phyloP scores from a whole-genome alignment of 2,797 vertebrate genomes.

The Cuculus canorus region DNA sequence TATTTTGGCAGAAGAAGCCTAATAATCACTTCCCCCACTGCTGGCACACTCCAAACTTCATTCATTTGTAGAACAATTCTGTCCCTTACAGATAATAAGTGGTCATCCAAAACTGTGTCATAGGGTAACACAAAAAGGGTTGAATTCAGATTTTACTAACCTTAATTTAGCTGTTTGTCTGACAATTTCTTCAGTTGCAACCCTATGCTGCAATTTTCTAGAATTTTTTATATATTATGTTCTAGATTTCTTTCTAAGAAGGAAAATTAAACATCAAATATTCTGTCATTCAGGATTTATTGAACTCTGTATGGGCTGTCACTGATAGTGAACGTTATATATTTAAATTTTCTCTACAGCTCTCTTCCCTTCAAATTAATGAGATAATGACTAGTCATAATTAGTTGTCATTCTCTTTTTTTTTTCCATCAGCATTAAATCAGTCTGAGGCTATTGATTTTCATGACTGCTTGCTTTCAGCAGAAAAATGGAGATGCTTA shows the following conservation, averaged over 20 bases:
- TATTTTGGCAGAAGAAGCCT: not conserved
- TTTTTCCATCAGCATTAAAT: not conserved
- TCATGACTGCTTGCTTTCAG: not conserved
- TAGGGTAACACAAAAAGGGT: not conserved
- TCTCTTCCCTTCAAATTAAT: not conserved
- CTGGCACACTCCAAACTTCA: not conserved
- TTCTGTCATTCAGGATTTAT: not conserved
- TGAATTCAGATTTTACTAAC: not conserved
- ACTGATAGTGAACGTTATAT: not conserved
- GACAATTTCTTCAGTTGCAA: not conserved
- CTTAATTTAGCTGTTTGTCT: not conserved
- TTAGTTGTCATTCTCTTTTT: not conserved
- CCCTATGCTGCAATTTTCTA: not conserved
- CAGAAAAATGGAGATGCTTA: not conserved
- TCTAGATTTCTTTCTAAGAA: not conserved
- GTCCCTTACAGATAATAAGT: not conserved
- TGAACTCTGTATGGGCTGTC: not conserved
- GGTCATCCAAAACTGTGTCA: not conserved
- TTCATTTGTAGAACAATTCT: not conserved
- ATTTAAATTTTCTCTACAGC: not conserved
- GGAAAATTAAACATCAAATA: not conserved
- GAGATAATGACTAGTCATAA: not conserved
- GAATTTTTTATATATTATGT: not conserved
- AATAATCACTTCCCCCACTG: rapidly evolving
- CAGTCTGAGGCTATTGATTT: not conserved